A percentile compares a stretch with the other conserved stretches of the same genome.
These are phyloP conservation scores for Dynastes tityus DNA, from an alignment of 2,888 invertebrate species.

Conservation along the genomic window DNA sequence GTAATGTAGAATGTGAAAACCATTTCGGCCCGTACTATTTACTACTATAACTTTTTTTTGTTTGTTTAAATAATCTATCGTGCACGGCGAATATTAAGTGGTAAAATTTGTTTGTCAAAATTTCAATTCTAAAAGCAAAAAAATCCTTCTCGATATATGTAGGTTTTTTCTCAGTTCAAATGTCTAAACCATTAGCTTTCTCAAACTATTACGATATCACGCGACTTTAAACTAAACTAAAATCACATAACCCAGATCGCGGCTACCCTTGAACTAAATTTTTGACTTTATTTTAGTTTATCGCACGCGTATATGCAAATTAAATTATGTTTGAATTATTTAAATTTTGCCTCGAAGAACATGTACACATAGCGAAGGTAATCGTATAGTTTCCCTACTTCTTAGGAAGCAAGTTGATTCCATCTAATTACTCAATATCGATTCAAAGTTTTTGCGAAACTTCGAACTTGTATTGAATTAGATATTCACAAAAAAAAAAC, in stretches of 20 bases:
- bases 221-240: background rate
- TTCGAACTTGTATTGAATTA: background rate
- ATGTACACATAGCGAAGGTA: background rate
- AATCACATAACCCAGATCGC: background rate
- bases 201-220: slow-evolving; percentile 12
- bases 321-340: slow-evolving; percentile 15
- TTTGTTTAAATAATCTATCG: slow-evolving; percentile 15
- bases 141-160: too few species aligned
- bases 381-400: background rate
- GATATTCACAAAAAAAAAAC: background rate
- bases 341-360: background rate
- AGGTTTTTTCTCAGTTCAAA: background rate
- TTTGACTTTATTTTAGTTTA: slow-evolving; percentile 12
- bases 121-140: too few species aligned
- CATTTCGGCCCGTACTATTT: too few species aligned
- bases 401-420: background rate
- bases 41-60: background rate
- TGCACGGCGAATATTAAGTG: slow-evolving; percentile 1
- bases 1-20: too few species aligned
- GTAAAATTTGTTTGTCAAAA: too few species aligned
- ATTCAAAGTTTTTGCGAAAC: background rate
- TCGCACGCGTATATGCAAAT: slow-evolving; percentile 10
- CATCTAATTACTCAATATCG: background rate
- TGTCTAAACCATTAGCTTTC: background rate
- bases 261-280: background rate